These are phyloP conservation scores for Noturus placidus DNA, from an alignment of 2,113 vertebrate genomes.

Conservation along the genomic window DNA sequence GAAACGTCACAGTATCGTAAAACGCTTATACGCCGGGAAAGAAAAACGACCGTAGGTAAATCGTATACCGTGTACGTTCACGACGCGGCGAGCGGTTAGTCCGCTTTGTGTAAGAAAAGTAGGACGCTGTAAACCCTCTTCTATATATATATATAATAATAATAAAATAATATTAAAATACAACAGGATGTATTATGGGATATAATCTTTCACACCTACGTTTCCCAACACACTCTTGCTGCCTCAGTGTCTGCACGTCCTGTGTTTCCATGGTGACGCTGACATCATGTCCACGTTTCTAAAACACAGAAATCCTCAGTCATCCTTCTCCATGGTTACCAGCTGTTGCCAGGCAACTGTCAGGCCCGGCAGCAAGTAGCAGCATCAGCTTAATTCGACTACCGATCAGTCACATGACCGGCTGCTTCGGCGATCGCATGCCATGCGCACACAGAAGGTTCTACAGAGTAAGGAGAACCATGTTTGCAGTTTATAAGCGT, in stretches of 20 bases:
- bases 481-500: not conserved
- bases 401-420: conserved; percentile 14
- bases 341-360: conserved; percentile 76
- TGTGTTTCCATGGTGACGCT: conserved; percentile 80
- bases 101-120: not conserved
- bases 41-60: no score
- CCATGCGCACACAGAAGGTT: not conserved
- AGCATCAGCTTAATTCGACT: conserved; percentile 52
- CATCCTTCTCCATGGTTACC: conserved; percentile 65
- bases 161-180: no score
- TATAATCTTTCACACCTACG: no score
- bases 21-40: no score
- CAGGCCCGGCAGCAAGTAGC: conserved; percentile 63
- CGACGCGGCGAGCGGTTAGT: no score
- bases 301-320: conserved; percentile 50
- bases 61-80: no score
- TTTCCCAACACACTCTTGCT: conserved; percentile 22
- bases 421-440: not conserved
- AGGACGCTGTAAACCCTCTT: not conserved
- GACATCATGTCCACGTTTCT: conserved; percentile 68
- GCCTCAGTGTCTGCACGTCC: conserved; percentile 57
- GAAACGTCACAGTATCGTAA: not conserved
- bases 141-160: not conserved
- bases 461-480: not conserved
- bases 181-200: no score